phyloP scores from a whole-genome alignment of 2,797 vertebrate species.

The Amblyraja radiata region DNA sequence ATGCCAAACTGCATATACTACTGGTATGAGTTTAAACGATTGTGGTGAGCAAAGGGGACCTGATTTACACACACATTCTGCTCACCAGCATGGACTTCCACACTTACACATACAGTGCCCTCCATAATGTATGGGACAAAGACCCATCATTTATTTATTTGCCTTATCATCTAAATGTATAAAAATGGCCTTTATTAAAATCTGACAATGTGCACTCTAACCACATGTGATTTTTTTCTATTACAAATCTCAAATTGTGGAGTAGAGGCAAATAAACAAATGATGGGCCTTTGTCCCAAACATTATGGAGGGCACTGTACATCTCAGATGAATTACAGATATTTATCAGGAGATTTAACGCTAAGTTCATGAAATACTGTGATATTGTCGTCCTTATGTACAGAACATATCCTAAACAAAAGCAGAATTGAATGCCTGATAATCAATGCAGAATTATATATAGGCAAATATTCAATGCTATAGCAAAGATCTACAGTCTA shows the following conservation, averaged over 20 bases:
- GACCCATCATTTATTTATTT: too few relatives aligned
- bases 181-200: too few relatives aligned
- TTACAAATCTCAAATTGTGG: too few relatives aligned
- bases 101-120: neutral
- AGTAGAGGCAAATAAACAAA: too few relatives aligned
- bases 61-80: neutral
- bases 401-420: neutral
- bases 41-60: neutral
- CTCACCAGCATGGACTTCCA: neutral
- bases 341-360: neutral
- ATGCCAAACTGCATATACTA: neutral
- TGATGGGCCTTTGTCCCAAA: too few relatives aligned
- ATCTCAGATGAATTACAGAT: neutral
- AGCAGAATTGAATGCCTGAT: neutral
- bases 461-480: neutral
- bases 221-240: too few relatives aligned
- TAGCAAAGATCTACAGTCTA: neutral
- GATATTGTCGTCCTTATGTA: neutral
- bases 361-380: neutral
- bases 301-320: too few relatives aligned
- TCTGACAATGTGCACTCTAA: too few relatives aligned
- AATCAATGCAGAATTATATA: neutral
- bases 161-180: too few relatives aligned
- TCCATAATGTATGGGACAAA: too few relatives aligned
- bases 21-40: neutral